Evolutionary conservation across 2,113 vertebrate genomes (phyloP).

Genomic region (Alectura lathami): DNA sequence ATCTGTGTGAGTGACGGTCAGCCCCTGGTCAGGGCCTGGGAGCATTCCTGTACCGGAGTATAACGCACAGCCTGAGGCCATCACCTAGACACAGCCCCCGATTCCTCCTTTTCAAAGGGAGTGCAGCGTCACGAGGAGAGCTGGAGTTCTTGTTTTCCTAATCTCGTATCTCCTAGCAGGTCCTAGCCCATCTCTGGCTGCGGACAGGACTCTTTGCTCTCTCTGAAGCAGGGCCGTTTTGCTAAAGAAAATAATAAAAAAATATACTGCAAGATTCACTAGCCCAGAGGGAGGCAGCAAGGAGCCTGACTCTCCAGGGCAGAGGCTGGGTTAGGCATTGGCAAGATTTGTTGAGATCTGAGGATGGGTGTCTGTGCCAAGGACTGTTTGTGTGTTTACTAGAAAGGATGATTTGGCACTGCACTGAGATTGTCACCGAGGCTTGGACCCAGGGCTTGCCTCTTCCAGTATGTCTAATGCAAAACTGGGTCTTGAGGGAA

Average conservation of each 20-base stretch:
- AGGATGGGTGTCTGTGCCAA: conserved; percentile 13
- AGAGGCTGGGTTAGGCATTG: background rate
- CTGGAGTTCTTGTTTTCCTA: background rate
- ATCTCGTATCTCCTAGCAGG: accelerated
- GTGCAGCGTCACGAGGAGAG: background rate
- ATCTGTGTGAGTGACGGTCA: background rate
- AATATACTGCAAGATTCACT: background rate
- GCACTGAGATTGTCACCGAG: background rate
- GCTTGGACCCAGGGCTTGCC: conserved; percentile 14
- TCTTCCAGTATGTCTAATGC: conserved; percentile 3
- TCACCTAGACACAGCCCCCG: accelerated
- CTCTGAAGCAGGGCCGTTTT: background rate
- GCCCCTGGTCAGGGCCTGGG: background rate
- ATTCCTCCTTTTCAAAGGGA: background rate
- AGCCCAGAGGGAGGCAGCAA: conserved; percentile 28
- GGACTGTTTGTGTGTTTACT: conserved; percentile 71
- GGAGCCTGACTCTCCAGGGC: background rate
- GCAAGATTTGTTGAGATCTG: background rate
- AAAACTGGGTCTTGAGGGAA: conserved; percentile 27
- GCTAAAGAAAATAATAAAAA: background rate
- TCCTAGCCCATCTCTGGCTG: background rate
- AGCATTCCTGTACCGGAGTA: background rate
- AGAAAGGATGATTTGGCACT: conserved; percentile 48
- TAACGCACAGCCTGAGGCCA: background rate
- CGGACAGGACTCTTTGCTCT: background rate